Base-by-base conservation (phyloP, 1,140 invertebrate species). In the Micrasema longulum region DNA sequence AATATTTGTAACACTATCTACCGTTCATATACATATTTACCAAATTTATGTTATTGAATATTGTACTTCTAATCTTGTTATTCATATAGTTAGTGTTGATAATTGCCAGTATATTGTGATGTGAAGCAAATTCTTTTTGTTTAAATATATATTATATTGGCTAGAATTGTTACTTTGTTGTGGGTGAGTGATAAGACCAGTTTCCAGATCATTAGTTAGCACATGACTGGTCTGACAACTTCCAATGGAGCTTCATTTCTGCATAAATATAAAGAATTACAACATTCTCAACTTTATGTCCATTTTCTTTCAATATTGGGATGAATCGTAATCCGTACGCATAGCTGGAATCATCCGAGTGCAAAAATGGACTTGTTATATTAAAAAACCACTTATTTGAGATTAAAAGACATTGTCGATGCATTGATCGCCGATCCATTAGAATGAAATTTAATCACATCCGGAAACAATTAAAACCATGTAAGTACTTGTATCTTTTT, bases 41-140 rank as follows among this genome's bases (percentile, higher is more conserved):
- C 16, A 52, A 68, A 23, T 68, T 71, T 69, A 52, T 71, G 31
- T 43, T 65, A 67, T 60, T 57, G 57, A 76, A 70, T 76, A 76
- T 70, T 73, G 64, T 76, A 76, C 55, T 68, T 76, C 68, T 71
- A 65, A 75, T 69, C 69, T 72, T 75, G 74, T 75, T 72, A 73
- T 69, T 67, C 68, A 67, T 66, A 67, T 72, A 72, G 69, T 72
- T 76, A 76, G 71, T 72, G 74, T 76, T 76, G 63, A 74, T 73
- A 57, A 74, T 55, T 75, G 74, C 74, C 70, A 72, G 74, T 72
- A 60, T 66, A 69, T 69, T 72, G 65, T 75, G 69, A 75, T 75
- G 73, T 75, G 65, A 63, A 71, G 74, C 70, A 65, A 67, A 69
- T 20, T 41, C 41, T 69, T 50, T 70, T 65, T 36, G 20, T 71